Percentiles rank a stretch among this genome's conserved stretches.
These are phyloP conservation scores for Diadophis punctatus DNA, from an alignment of 2,113 vertebrate species.

Conservation along the genomic window DNA sequence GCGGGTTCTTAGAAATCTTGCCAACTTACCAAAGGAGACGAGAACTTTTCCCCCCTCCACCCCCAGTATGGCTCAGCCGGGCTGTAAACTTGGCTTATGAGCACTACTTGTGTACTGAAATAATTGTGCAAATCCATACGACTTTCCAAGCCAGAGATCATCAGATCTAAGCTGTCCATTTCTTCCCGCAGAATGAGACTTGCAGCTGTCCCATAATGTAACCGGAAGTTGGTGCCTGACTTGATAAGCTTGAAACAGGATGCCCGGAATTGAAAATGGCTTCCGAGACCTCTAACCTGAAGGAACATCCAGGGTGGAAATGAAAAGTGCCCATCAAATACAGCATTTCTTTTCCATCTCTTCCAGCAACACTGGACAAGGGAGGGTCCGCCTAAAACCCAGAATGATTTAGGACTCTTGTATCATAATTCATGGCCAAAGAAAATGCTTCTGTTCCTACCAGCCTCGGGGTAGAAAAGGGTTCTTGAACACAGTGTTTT, in stretches of 20 bases:
- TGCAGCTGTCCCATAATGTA: constrained; percentile 76
- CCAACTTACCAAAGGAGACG: constrained; percentile 60
- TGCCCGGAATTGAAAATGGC: not conserved
- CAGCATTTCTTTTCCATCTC: not conserved
- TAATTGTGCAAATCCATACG: not conserved
- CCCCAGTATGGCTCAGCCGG: not conserved
- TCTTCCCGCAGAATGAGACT: constrained; percentile 67
- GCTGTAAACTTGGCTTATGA: not conserved
- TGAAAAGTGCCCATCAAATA: not conserved
- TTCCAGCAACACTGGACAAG: not conserved
- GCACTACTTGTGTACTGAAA: not conserved
- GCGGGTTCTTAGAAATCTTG: constrained; percentile 69
- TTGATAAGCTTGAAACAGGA: not conserved
- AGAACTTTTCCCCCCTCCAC: constrained; percentile 12
- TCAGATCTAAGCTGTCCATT: not conserved
- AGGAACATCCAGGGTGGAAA: not conserved
- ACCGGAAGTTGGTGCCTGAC: constrained; percentile 10
- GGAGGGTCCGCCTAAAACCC: not conserved
- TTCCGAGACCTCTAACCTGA: not conserved
- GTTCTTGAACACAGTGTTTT: constrained; percentile 4
- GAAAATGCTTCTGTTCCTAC: not conserved
- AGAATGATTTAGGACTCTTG: not conserved
- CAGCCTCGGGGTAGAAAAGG: not conserved
- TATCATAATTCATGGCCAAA: not conserved
- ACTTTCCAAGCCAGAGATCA: not conserved